These are phyloP conservation scores for Erythrocercus mccallii DNA, from an alignment of 2,113 vertebrate species.

Conservation along the genomic window DNA sequence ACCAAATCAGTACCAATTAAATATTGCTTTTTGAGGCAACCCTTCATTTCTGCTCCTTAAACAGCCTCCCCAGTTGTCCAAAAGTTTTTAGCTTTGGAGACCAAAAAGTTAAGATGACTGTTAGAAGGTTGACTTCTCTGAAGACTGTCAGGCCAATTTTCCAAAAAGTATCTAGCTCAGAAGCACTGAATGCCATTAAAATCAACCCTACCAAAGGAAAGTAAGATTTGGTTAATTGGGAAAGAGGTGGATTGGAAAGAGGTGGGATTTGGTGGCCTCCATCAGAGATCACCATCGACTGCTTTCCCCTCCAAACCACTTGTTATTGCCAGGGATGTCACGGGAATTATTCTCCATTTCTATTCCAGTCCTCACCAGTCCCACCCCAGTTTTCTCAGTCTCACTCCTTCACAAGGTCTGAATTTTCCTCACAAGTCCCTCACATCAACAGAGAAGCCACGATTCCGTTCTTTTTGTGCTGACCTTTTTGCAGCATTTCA, in stretches of 20 bases:
- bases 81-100: background rate
- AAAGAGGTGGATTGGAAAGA: background rate
- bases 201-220: background rate
- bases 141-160: background rate
- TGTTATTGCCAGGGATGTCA: background rate
- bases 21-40: background rate
- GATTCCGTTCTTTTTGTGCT: background rate
- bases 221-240: background rate
- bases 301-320: background rate
- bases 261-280: background rate
- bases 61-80: background rate
- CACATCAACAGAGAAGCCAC: background rate
- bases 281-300: background rate
- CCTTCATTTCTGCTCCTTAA: rapidly evolving
- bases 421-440: background rate
- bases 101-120: background rate
- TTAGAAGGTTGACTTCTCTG: background rate
- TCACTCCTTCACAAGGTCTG: background rate
- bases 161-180: background rate
- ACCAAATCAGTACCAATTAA: background rate
- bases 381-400: background rate
- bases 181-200: background rate
- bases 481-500: background rate
- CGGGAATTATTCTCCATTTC: background rate
- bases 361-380: background rate